Conservation (phyloP, 2,888 invertebrate genomes). For the Tetramorium bicarinatum region DNA sequence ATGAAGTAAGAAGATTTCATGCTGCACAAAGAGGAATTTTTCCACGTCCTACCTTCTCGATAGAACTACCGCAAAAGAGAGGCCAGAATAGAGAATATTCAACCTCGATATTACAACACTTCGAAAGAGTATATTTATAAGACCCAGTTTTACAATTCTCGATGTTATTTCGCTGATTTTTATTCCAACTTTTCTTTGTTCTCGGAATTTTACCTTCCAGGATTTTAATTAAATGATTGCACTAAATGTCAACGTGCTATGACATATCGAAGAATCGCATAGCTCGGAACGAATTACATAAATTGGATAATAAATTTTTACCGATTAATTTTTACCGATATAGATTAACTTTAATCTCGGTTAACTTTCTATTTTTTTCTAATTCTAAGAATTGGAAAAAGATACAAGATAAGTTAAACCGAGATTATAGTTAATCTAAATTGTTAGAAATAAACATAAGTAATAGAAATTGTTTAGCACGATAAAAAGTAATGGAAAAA, state of each 20-base stretch:
- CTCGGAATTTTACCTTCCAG: not conserved
- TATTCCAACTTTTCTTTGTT: not conserved
- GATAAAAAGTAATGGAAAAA: not conserved
- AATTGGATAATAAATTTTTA: not conserved
- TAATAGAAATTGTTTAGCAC: not conserved
- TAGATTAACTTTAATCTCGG: no score
- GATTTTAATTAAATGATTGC: constrained; percentile 24
- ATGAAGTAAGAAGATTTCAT: constrained; percentile 69
- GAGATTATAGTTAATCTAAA: no score
- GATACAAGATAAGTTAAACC: no score
- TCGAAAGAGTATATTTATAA: constrained; percentile 65
- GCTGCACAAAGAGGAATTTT: constrained; percentile 63
- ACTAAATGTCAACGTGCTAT: not conserved
- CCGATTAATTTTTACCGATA: no score
- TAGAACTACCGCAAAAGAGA: constrained; percentile 63
- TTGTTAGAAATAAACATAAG: not conserved
- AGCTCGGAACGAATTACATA: not conserved
- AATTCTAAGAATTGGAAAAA: no score
- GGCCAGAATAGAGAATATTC: constrained; percentile 61
- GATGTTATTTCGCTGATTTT: constrained; percentile 23
- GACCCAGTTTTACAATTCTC: constrained; percentile 10
- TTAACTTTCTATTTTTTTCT: no score
- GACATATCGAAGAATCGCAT: not conserved
- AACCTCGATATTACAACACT: constrained; percentile 64
- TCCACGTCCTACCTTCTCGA: constrained; percentile 61